These are phyloP conservation scores for Crambe crambe DNA, from an alignment of 37 sponge, comb jelly and placozoan genomes.

Conservation along the genomic window DNA sequence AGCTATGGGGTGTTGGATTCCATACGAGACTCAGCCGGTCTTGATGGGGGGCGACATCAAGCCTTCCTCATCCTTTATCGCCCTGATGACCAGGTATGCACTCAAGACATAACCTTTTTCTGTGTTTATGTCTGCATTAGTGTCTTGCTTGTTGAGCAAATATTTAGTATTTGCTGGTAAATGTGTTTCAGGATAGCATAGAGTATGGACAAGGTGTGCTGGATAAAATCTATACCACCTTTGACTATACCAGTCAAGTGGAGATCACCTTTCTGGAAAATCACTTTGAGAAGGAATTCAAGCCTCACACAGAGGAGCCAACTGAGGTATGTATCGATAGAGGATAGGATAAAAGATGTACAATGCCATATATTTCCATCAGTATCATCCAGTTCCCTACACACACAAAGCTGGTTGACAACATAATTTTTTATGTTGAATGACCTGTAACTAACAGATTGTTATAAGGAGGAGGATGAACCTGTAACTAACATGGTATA, in stretches of 20 bases:
- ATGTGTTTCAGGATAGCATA: constrained; percentile 17
- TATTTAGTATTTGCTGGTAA: neutral
- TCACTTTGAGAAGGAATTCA: constrained; percentile 29
- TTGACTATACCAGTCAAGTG: neutral
- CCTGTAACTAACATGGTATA: too few relatives aligned
- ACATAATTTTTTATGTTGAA: too few relatives aligned
- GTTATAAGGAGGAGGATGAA: too few relatives aligned
- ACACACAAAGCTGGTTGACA: too few relatives aligned
- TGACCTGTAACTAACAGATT: too few relatives aligned
- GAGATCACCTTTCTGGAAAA: constrained; percentile 37
- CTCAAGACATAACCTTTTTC: neutral
- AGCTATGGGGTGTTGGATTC: constrained; percentile 3
- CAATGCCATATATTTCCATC: too few relatives aligned
- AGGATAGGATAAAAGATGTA: too few relatives aligned
- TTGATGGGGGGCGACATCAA: neutral
- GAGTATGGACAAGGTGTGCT: constrained; percentile 12
- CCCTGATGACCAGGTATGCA: constrained; percentile 47
- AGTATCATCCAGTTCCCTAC: too few relatives aligned
- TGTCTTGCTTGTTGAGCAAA: neutral
- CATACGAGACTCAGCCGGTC: neutral
- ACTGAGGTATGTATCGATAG: constrained; percentile 8
- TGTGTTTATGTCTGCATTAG: neutral
- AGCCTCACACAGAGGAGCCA: constrained; percentile 19
- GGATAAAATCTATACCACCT: constrained; percentile 7
- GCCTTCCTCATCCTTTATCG: constrained; percentile 46